Evolutionary conservation across 1,140 invertebrate genomes (phyloP), one percentile per base, ranked within the genome.

Genomic region (Bombus cullumanus): DNA sequence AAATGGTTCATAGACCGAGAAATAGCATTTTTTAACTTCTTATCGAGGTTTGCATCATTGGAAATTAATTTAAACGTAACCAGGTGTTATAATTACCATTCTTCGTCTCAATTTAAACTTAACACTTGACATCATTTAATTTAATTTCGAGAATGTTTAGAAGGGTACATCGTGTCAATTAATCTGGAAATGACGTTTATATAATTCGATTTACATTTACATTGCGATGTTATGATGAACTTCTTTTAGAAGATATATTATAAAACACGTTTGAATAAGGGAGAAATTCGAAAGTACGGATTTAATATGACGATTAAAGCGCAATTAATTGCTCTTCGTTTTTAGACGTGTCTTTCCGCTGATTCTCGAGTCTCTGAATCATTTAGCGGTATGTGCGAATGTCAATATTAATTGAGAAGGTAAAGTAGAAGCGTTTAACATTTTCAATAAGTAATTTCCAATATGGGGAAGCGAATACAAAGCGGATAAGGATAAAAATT

Each of bases 381-480:
- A 89, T 76, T 85, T 80, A 31, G 78, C 78, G 43, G 79, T 86
- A 79, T 69, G 53, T 86, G 88, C 87, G 75, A 75, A 88, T 87
- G 91, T 91, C 90, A 90, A 92, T 91, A 91, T 79, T 87, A 90
- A 86, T 82, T 79, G 75, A 73, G 69, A 87, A 74, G 53, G 62
- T 85, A 86, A 74, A 73, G 59, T 81, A 68, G 73, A 86, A 62
- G 25, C 81, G 72, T 81, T 86, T 57, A 53, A 43, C 83, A 53
- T 85, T 74, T 85, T 64, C 73, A 22, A 39, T 47, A 62, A 34
- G 71, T 69, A 77, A 86, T 47, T 62, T n/a, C n/a, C 22, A 47
- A 62, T 79, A 47, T 13, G 22, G 28, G 15, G 5, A 15, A 71
- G 39, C 13, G 22, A 53, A 13, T 37, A 41, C 10, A 5, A 43